These are phyloP conservation scores for Sycobia sp. DNA, from an alignment of 1,140 invertebrate genomes.

Conservation along the genomic window DNA sequence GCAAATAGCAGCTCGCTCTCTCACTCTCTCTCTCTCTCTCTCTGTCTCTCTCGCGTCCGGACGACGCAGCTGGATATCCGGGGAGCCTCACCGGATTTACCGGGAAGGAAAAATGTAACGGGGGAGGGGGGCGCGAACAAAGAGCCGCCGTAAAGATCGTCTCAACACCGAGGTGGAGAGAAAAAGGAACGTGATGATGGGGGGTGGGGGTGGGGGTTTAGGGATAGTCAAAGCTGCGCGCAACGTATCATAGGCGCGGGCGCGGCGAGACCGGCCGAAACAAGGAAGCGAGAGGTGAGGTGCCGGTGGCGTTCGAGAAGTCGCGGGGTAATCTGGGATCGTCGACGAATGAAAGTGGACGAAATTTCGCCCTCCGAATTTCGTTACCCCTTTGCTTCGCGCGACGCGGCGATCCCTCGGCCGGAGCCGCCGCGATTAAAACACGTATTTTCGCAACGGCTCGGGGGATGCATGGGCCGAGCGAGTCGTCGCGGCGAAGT, in stretches of 20 bases:
- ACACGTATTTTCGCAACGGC: too few species aligned
- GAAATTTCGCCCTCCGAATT: too few species aligned
- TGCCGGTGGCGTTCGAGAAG: conserved; percentile 9
- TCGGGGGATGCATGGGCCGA: too few species aligned
- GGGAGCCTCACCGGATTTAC: not conserved
- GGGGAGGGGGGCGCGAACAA: conserved; percentile 18
- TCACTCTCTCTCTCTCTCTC: conserved; percentile 45
- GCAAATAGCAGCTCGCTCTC: conserved; percentile 49
- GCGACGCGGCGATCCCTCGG: too few species aligned
- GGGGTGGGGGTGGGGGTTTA: too few species aligned
- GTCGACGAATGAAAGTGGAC: not conserved
- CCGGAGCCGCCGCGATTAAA: too few species aligned
- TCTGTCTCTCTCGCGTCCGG: conserved; percentile 42
- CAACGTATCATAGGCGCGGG: too few species aligned
- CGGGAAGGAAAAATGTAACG: not conserved
- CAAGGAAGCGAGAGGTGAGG: conserved; percentile 8
- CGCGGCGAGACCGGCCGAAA: conserved; percentile 24
- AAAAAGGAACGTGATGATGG: conserved; percentile 32
- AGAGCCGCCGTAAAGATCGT: conserved; percentile 1
- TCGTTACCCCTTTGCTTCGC: too few species aligned
- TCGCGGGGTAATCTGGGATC: conserved; percentile 19
- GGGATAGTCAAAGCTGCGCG: too few species aligned
- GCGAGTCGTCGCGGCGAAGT: too few species aligned
- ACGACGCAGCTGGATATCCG: not conserved
- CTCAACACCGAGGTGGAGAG: conserved; percentile 7